Conservation (phyloP, 2,797 vertebrate genomes). For the Schizopygopsis malacanthus region DNA sequence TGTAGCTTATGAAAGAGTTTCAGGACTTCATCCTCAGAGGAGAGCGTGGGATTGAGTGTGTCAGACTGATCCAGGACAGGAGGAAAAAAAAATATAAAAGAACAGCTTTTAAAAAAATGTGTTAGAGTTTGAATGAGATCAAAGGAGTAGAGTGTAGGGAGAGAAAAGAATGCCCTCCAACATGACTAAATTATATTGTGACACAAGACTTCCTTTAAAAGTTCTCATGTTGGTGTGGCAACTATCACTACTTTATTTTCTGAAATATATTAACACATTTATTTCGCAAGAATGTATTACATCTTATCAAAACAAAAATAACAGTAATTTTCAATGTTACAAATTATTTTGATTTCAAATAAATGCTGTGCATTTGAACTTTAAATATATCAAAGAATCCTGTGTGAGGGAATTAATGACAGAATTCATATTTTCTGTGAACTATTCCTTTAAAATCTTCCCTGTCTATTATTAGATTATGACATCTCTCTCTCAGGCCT, state of each 20-base stretch:
- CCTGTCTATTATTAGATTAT: not conserved
- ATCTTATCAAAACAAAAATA: not conserved
- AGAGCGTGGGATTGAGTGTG: not conserved
- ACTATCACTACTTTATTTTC: not conserved
- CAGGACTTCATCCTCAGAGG: not conserved
- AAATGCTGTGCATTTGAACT: not conserved
- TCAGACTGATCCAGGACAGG: not conserved
- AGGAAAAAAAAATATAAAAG: constrained; percentile 1
- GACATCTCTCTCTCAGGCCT: constrained; percentile 8
- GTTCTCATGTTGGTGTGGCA: not conserved
- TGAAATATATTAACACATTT: not conserved
- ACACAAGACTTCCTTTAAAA: not conserved
- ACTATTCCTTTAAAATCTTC: constrained; percentile 4
- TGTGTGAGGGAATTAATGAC: not conserved
- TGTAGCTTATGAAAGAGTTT: constrained; percentile 9
- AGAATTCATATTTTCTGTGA: not conserved
- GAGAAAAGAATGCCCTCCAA: not conserved
- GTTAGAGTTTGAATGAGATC: not conserved
- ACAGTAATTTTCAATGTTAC: not conserved
- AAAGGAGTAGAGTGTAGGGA: not conserved
- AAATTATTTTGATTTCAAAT: not conserved
- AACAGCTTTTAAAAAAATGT: not conserved
- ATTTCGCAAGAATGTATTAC: not conserved
- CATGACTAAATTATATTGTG: not conserved
- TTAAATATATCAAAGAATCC: not conserved